Conservation (phyloP, 2,113 vertebrate genomes). For the Gallinago undulata region DNA sequence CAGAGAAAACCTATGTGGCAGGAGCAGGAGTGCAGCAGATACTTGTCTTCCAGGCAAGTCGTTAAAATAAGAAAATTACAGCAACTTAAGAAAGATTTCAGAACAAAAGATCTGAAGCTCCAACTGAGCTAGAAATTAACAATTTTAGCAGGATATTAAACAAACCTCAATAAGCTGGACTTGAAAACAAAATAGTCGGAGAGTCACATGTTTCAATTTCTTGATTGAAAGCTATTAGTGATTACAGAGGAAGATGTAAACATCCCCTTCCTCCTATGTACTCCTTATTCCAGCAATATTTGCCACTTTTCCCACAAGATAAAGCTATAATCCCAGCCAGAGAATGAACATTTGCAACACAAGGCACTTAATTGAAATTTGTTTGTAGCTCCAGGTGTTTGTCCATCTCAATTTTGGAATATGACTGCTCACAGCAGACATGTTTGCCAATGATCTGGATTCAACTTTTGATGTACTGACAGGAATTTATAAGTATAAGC, state of each 20-base stretch:
- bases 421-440: neutral
- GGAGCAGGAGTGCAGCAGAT: neutral
- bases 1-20: neutral
- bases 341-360: neutral
- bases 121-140: neutral
- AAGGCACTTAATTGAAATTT: neutral
- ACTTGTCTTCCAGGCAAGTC: neutral
- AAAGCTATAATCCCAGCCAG: neutral
- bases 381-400: neutral
- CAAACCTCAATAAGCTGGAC: slow-evolving; percentile 12
- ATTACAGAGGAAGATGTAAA: neutral
- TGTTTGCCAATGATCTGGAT: neutral
- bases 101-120: slow-evolving; percentile 42
- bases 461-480: neutral
- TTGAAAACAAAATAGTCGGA: slow-evolving; percentile 20
- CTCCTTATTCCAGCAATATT: neutral
- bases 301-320: neutral
- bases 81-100: neutral
- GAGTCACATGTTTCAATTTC: neutral
- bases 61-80: neutral
- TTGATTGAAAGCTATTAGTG: neutral
- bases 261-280: slow-evolving; percentile 22
- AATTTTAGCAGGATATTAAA: slow-evolving; percentile 5
- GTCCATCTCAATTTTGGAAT: neutral
- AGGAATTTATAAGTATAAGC: neutral